Percentiles rank a stretch among this genome's conserved stretches.
Conservation (phyloP, 2,888 invertebrate species). For the Griposia aprilina region DNA sequence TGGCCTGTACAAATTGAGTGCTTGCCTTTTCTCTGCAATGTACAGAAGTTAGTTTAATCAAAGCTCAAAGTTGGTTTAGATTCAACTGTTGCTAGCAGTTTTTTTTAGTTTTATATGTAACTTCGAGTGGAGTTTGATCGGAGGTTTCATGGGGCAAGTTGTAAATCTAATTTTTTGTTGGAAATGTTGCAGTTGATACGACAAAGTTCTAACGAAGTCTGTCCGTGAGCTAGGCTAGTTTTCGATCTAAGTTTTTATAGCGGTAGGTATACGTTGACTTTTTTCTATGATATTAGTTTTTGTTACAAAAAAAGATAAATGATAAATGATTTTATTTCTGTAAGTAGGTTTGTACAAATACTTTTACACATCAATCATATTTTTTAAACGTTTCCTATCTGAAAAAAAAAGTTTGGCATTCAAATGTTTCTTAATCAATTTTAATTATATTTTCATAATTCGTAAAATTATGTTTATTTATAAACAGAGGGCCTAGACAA, state of each 20-base stretch:
- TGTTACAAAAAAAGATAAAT: too few species aligned
- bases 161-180: slow-evolving; percentile 37
- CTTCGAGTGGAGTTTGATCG: slow-evolving; percentile 53
- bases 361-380: too few species aligned
- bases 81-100: slow-evolving; percentile 59
- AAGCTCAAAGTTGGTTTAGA: slow-evolving; percentile 61
- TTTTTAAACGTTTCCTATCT: too few species aligned
- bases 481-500: not conserved
- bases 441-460: not conserved
- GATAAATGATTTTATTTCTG: too few species aligned
- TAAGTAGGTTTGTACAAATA: too few species aligned
- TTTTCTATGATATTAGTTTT: not conserved
- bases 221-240: slow-evolving; percentile 3
- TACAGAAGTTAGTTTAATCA: slow-evolving; percentile 67
- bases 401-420: too few species aligned
- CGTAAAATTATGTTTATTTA: not conserved
- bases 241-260: not conserved
- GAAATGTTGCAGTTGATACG: slow-evolving; percentile 16
- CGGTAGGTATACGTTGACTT: not conserved
- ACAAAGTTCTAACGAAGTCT: slow-evolving; percentile 21
- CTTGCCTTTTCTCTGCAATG: slow-evolving; percentile 46
- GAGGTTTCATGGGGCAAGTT: slow-evolving; percentile 50
- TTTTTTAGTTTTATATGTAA: slow-evolving; percentile 52
- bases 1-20: slow-evolving; percentile 28
- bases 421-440: not conserved